Percentiles rank a stretch among this genome's conserved stretches.
Evolutionary conservation across 2,797 vertebrate species (phyloP).

Genomic region (Pipistrellus pipistrellus): DNA sequence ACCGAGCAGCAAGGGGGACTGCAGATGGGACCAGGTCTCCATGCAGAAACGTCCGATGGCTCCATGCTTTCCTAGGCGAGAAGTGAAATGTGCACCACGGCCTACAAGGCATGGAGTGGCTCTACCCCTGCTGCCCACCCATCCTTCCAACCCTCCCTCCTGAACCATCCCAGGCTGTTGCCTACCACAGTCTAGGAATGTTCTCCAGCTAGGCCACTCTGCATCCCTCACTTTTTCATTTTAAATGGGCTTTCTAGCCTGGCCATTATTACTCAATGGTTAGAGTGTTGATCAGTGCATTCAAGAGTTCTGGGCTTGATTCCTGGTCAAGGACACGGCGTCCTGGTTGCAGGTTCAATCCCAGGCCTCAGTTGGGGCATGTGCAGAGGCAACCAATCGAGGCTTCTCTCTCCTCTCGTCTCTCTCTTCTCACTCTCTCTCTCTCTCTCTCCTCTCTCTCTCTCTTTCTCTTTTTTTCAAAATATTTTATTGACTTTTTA

Average conservation of each 20-base stretch:
- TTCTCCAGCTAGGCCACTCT: not conserved
- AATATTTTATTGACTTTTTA: no score
- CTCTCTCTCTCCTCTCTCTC: no score
- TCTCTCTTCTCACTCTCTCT: no score
- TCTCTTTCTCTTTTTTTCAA: no score
- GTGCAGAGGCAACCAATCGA: no score
- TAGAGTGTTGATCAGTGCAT: no score
- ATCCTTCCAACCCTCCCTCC: accelerated
- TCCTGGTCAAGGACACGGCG: no score
- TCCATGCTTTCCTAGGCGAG: not conserved
- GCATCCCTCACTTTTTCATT: not conserved
- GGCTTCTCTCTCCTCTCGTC: no score
- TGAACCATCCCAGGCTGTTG: not conserved
- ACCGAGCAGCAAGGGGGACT: not conserved
- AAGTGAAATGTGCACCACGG: not conserved
- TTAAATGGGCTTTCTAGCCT: not conserved
- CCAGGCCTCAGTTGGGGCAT: no score
- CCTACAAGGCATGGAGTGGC: not conserved
- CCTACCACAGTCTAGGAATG: not conserved
- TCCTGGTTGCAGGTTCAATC: no score
- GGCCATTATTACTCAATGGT: no score
- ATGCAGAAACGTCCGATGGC: accelerated
- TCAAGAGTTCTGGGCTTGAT: no score
- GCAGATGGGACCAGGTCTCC: not conserved
- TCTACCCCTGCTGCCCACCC: not conserved